These are phyloP conservation scores for Tetanocera ferruginea DNA, from an alignment of 2,888 invertebrate genomes.

Conservation along the genomic window DNA sequence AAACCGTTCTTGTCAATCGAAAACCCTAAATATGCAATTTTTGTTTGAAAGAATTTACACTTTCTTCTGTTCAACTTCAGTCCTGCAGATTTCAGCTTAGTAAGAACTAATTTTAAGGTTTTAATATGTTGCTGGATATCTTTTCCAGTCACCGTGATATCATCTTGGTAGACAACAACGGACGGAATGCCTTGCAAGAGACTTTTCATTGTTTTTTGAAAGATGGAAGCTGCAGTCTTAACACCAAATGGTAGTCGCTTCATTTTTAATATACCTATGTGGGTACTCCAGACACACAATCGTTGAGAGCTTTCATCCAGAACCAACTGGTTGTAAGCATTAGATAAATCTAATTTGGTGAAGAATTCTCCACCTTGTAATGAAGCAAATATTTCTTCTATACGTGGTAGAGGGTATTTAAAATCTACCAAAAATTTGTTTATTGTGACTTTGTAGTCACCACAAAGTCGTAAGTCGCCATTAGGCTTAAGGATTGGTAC, in stretches of 20 bases:
- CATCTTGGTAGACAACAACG: constrained; percentile 38
- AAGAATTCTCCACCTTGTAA: constrained; percentile 5
- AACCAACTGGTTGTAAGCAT: constrained; percentile 53
- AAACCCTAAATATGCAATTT: constrained; percentile 40
- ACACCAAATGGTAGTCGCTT: not conserved
- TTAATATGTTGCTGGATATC: constrained; percentile 37
- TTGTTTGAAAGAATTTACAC: constrained; percentile 38
- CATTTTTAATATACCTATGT: constrained; percentile 38
- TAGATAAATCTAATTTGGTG: constrained; percentile 39
- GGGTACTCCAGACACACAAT: constrained; percentile 37
- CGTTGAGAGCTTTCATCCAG: constrained; percentile 42
- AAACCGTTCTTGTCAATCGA: constrained; percentile 35
- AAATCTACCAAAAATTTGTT: constrained; percentile 31
- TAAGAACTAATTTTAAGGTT: constrained; percentile 34
- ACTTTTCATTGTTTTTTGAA: constrained; percentile 36
- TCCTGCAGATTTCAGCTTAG: constrained; percentile 23
- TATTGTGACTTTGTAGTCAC: constrained; percentile 36
- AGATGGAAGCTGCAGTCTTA: constrained; percentile 31
- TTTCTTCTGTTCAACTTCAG: constrained; percentile 31
- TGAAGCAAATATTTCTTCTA: constrained; percentile 21
- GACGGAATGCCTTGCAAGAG: constrained; percentile 32
- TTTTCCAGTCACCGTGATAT: constrained; percentile 38
- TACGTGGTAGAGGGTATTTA: constrained; percentile 16
- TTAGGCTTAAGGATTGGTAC: constrained; percentile 40
- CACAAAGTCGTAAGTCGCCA: constrained; percentile 27